A percentile compares a stretch with the other conserved stretches of the same genome.
Conservation (phyloP, 2,888 invertebrate genomes). For the Ernsta delagoae region DNA sequence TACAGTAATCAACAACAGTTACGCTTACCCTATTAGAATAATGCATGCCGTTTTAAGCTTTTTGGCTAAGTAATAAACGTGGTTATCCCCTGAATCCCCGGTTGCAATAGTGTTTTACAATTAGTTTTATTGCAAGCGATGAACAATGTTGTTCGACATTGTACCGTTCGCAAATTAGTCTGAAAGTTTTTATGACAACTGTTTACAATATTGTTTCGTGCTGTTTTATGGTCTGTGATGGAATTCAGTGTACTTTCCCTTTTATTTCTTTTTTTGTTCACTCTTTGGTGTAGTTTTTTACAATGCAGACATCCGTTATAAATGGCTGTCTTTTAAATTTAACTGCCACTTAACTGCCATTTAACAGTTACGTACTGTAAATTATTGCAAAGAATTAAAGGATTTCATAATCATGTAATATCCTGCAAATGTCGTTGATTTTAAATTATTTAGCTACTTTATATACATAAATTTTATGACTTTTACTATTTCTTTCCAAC, state of each 20-base stretch:
- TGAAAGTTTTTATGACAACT: slow-evolving; percentile 33
- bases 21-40: slow-evolving; percentile 19
- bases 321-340: no score
- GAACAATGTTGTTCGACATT: slow-evolving; percentile 33
- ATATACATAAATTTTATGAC: no score
- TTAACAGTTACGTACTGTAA: no score
- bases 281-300: no score
- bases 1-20: slow-evolving; percentile 34
- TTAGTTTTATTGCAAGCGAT: slow-evolving; percentile 35
- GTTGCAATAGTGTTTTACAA: slow-evolving; percentile 23
- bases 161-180: slow-evolving; percentile 35
- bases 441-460: no score
- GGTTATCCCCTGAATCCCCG: not conserved
- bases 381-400: no score
- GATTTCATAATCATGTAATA: no score
- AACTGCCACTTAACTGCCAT: no score
- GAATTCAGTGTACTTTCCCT: slow-evolving; percentile 9
- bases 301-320: no score
- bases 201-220: slow-evolving; percentile 33
- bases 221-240: slow-evolving; percentile 27
- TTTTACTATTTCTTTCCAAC: no score
- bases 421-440: no score
- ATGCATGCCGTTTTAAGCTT: slow-evolving; percentile 7
- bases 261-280: not conserved
- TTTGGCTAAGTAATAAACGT: slow-evolving; percentile 1